These are phyloP conservation scores for Nomia melanderi DNA, from an alignment of 1,140 invertebrate species.

Conservation along the genomic window DNA sequence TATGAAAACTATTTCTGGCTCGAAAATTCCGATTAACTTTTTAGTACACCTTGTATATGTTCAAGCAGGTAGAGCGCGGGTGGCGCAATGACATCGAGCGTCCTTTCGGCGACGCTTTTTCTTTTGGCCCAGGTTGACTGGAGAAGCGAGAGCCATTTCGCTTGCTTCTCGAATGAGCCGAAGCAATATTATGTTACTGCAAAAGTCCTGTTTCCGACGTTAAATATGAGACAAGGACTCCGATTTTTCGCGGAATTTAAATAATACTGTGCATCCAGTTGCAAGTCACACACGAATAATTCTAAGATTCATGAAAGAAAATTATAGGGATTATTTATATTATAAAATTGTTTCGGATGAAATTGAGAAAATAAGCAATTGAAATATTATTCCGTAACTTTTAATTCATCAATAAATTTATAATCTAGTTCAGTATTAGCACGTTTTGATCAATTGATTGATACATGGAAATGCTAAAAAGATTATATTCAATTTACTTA, in stretches of 20 bases:
- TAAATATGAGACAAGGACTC: background rate
- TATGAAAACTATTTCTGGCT: no score
- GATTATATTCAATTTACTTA: no score
- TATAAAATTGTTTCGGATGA: no score
- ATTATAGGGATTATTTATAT: no score
- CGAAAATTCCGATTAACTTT: background rate
- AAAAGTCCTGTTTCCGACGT: background rate
- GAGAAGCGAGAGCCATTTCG: background rate
- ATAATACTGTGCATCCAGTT: background rate
- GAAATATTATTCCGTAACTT: no score
- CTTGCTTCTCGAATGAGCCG: constrained; percentile 9
- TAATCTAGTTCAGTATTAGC: no score
- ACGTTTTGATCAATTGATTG: no score
- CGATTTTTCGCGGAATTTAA: background rate
- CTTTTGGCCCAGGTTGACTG: constrained; percentile 32
- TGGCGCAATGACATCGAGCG: constrained; percentile 15
- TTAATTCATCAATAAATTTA: no score
- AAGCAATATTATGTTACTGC: constrained; percentile 13
- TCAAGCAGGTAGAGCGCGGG: constrained; percentile 26
- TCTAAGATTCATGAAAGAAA: no score
- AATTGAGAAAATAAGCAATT: no score
- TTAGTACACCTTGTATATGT: background rate
- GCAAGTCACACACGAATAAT: background rate
- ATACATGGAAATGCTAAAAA: no score
- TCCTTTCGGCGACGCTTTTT: constrained; percentile 41